Base-by-base conservation (phyloP, 1,140 invertebrate species). In the Euura saliciscinereae region DNA sequence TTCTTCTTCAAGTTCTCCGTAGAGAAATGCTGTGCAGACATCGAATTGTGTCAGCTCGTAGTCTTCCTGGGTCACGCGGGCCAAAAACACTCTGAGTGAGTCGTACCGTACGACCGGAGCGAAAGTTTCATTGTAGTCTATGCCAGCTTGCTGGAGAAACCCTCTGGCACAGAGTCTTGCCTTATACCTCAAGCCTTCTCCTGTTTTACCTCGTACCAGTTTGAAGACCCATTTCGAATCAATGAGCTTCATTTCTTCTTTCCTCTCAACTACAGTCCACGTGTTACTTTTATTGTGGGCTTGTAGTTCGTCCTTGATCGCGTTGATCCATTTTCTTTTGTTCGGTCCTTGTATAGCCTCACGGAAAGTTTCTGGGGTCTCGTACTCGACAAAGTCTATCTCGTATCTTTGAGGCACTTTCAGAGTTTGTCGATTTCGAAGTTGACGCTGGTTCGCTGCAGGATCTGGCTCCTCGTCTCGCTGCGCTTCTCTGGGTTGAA, bases 1-100 rank as follows among this genome's bases (percentile, higher is more conserved):
- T 28, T 28, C 28, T 28, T 28, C 28, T 28, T 28, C 28, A 28
- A 28, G 28, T 28, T 72, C 65, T 45, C 43, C n/a, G 43, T n/a
- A 13, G 4, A 44, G 46, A 44, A 67, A 67, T 11, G 45, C 43
- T n/a, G 51, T 4, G 44, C 70, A 71, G 5, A 71, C 71, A 28
- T 71, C 71, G 46, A 71, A 71, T 13, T 71, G 71, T 10, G n/a
- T 45, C 5, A 66, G 10, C 51, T 71, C 65, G 11, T 13, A 13
- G 65, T 71, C 71, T 7, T 71, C 71, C 28, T 44, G 65, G n/a
- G 71, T 68, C 1, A 59, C 42, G 8, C 44, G 42, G 4, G 71
- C 65, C 66, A 72, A 44, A 28, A 72, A 68, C 45, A 44, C 45
- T 43, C 71, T 44, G 5, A 72, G 42, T 7, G 71, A 72, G 71